These are phyloP conservation scores for Grapholita molesta DNA, from an alignment of 1,140 invertebrate species.

Conservation along the genomic window DNA sequence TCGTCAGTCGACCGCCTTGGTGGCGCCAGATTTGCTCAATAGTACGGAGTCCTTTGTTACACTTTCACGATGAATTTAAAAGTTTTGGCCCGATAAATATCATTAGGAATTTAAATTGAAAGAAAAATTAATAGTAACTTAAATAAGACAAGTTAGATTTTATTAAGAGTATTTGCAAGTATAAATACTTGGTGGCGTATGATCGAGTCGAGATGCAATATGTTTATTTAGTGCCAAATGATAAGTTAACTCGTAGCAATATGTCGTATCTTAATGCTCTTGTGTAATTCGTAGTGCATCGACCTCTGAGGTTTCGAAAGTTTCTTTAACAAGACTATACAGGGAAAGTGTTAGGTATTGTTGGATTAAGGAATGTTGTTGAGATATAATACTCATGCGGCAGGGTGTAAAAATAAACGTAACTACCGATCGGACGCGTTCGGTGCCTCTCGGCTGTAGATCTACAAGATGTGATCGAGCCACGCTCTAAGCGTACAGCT, in stretches of 20 bases:
- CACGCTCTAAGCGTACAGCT: conserved; percentile 12
- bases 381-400: conserved; percentile 72
- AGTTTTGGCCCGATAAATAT: conserved; percentile 61
- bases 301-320: conserved; percentile 73
- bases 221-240: conserved; percentile 78
- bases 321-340: conserved; percentile 78
- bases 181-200: conserved; percentile 68
- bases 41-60: conserved; percentile 46
- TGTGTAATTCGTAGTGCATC: conserved; percentile 74
- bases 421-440: background rate
- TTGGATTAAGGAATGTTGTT: conserved; percentile 54
- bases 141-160: conserved; percentile 45
- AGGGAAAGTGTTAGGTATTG: conserved; percentile 75
- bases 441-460: conserved; percentile 2
- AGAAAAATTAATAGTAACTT: conserved; percentile 60
- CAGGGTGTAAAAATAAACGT: conserved; percentile 70
- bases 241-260: conserved; percentile 77
- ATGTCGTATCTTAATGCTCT: conserved; percentile 74
- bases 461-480: conserved; percentile 3
- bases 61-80: conserved; percentile 44
- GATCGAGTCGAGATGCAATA: conserved; percentile 75
- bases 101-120: conserved; percentile 50
- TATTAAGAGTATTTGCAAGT: conserved; percentile 48
- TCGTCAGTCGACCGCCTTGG: conserved; percentile 30
- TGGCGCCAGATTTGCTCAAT: conserved; percentile 67